A percentile compares a stretch with the other conserved stretches of the same genome.
phyloP scores from a whole-genome alignment of 2,888 invertebrate genomes.

The Ashinkailepas kermadecensis region DNA sequence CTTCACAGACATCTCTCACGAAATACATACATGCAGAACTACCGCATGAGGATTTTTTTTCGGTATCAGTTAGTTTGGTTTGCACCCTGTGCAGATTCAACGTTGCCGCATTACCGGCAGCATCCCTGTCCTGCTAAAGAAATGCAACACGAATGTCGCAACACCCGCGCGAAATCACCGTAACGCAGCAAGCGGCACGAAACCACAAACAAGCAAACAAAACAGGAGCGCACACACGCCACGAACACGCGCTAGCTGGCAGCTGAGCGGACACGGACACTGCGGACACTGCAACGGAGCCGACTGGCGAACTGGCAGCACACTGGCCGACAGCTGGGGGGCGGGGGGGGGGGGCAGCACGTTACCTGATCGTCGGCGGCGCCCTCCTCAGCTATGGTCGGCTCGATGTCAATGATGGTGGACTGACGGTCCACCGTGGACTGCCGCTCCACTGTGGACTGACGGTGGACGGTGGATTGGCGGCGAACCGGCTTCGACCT shows the following conservation, averaged over 20 bases:
- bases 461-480: neutral
- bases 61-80: too few relatives aligned
- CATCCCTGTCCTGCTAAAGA: too few relatives aligned
- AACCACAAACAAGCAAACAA: neutral
- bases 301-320: neutral
- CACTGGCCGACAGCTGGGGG: neutral
- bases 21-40: too few relatives aligned
- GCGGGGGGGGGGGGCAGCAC: neutral
- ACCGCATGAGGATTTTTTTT: too few relatives aligned
- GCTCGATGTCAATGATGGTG: conserved; percentile 5
- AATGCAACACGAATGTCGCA: too few relatives aligned
- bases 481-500: conserved; percentile 6
- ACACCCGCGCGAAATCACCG: too few relatives aligned
- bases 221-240: neutral
- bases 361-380: neutral
- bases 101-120: too few relatives aligned
- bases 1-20: too few relatives aligned
- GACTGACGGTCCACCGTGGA: neutral
- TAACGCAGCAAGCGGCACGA: neutral
- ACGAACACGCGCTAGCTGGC: neutral
- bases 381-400: neutral
- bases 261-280: neutral
- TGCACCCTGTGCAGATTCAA: too few relatives aligned
- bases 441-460: neutral
- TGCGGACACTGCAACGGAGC: neutral